phyloP scores from a whole-genome alignment of 2,113 vertebrate species.

The Gavia stellata region DNA sequence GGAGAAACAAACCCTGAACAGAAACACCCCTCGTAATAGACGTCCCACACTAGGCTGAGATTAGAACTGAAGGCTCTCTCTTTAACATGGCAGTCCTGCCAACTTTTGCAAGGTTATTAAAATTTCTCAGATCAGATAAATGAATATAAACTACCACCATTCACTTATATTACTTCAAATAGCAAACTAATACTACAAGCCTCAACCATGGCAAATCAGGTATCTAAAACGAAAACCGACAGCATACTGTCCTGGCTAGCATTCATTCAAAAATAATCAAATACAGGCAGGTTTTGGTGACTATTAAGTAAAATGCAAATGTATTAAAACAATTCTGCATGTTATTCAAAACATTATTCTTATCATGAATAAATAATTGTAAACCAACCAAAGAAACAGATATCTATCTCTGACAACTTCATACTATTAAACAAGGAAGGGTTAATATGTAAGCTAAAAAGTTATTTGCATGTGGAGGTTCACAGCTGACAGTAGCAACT shows the following conservation, averaged over 20 bases:
- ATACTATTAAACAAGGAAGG: slow-evolving; percentile 43
- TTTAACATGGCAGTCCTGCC: neutral
- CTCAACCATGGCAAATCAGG: slow-evolving; percentile 27
- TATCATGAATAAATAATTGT: neutral
- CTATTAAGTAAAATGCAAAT: neutral
- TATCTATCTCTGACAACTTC: neutral
- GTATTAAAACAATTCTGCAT: neutral
- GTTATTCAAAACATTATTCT: neutral
- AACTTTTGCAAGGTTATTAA: slow-evolving; percentile 33
- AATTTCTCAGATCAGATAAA: slow-evolving; percentile 21
- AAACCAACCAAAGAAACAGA: neutral
- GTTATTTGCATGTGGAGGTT: slow-evolving; percentile 67
- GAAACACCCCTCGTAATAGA: neutral
- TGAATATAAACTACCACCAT: neutral
- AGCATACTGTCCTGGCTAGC: neutral
- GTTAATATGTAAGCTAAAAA: slow-evolving; percentile 65
- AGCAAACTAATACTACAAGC: neutral
- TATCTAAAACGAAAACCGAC: slow-evolving; percentile 15
- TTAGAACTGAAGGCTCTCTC: neutral
- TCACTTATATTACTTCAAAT: neutral
- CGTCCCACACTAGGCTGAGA: neutral
- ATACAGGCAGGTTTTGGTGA: neutral
- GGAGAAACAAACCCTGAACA: neutral
- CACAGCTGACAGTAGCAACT: slow-evolving; percentile 81
- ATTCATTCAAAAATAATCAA: neutral